Base-by-base conservation (phyloP, 2,113 vertebrate species). In the Brachyistius frenatus region DNA sequence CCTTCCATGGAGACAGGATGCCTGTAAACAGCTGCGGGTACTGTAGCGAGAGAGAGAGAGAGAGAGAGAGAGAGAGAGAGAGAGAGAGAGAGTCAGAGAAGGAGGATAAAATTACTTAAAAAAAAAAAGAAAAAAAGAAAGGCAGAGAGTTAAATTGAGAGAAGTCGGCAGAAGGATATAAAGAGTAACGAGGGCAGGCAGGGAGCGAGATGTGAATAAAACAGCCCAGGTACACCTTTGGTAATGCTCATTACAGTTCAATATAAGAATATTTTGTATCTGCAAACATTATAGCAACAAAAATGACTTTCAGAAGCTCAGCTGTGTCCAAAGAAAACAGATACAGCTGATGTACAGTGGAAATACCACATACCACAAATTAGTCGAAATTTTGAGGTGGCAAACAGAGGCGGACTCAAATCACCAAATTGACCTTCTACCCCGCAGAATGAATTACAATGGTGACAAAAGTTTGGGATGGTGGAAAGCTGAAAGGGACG, bases 1-100 rank as follows among this genome's bases (percentile, higher is more conserved):
- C 97, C 89, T 98, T 99, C 98, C 97, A 99, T 3, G 98, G 98
- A 15, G 97, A 98, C 39, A 98, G 93, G 84, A 99, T 97, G 31
- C 97, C 98, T 23, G 96, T 98, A 23, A 99, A 99, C 2, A 99
- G 91, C 81, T 98, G 95, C 0, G 98, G 98, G 72, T 99, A 99
- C 98, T 99, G 67, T 0, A 73, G 80, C 90, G 49, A 4, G 10
- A n/a, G 46, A 47, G 47, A 44, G 39, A 36, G 31, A 7, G 31
- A 36, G 31, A 7, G 31, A 5, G 9, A 32, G 35, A 23, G 23
- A 23, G 23, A 23, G 23, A 23, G 23, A 23, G 23, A 23, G 23
- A 23, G 23, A 23, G 23, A 23, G 23, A 23, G 23, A 23, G 23
- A 23, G 23, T 23, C 23, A 23, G 23, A 23, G 23, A 23, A 23